These are phyloP conservation scores for Thysanoteuthis rhombus DNA, from an alignment of 2,888 invertebrate genomes.

Conservation along the genomic window DNA sequence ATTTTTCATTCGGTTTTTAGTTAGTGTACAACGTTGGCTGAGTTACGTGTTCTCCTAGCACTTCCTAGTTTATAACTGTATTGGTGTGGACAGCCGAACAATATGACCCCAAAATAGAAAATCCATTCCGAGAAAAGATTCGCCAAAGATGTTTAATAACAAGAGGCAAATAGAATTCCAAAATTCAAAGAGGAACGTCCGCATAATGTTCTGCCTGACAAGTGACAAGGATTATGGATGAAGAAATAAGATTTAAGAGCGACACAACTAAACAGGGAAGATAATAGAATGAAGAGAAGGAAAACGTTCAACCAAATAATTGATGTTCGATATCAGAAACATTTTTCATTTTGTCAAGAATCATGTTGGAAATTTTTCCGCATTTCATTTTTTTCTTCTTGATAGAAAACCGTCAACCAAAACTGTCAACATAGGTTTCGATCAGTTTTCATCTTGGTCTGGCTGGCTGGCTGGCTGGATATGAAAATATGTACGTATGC, in stretches of 20 bases:
- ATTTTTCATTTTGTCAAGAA: slow-evolving; percentile 12
- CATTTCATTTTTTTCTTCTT: not conserved
- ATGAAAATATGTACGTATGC: no score
- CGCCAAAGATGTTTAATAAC: not conserved
- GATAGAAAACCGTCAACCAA: no score
- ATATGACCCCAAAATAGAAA: not conserved
- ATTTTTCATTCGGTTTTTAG: no score
- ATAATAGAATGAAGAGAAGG: not conserved
- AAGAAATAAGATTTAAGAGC: not conserved
- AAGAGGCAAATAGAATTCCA: not conserved
- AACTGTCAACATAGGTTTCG: no score
- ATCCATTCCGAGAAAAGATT: not conserved
- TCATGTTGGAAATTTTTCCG: not conserved
- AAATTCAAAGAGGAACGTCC: not conserved
- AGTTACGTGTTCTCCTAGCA: not conserved
- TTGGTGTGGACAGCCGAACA: not conserved
- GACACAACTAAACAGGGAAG: not conserved
- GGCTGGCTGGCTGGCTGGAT: no score
- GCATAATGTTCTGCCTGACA: not conserved
- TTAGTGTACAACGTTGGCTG: no score
- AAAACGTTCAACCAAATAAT: not conserved
- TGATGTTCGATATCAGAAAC: not conserved
- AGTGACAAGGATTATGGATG: not conserved
- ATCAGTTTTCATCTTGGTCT: no score
- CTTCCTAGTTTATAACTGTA: not conserved